Base-by-base conservation (phyloP, 1,140 invertebrate genomes). In the Drosophila chauvacae region DNA sequence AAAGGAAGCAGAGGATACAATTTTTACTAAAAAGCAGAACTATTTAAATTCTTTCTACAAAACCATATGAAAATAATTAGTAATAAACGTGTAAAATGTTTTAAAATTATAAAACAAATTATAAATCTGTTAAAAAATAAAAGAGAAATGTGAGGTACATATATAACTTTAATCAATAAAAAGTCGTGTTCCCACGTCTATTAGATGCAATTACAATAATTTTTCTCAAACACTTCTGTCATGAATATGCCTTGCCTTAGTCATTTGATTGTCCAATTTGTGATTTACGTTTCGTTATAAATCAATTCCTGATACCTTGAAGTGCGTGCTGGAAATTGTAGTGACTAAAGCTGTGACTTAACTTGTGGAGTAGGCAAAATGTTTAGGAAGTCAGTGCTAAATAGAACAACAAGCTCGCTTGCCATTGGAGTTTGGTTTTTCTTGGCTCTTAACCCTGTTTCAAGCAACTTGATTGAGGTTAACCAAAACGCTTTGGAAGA, bases 401-500 rank as follows among this genome's bases (percentile, higher is more conserved):
- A 16, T 33, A 10, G 28, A 26, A 50, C 14, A 23, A 16, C 33
- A 9, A 28, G 13, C 33, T 7, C 18, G 7, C 28, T 16, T 35
- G 42, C 28, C 20, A 18, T 10, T 35, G 33, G 69, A 0, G 10
- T 79, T 4, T 62, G 42, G 11, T n/a, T 83, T 6, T 37, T 13
- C 7, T n/a, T 65, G 20, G 23, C 30, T 23, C 37, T 39, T 9
- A 42, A 28, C n/a, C 16, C 33, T 0, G 26, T 18, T 14, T 3
- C 30, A 0, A 11, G 63, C 10, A 30, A 56, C 7, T 33, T 77
- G 18, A 30, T 68, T 5, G 26, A 16, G 26, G 53, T 61, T 16
- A 47, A 72, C 14, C 57, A 64, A 18, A 16, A 6, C 3, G 26
- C 79, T 11, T 26, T 73, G 7, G 78, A 81, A 47, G 71, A 81